These are phyloP conservation scores for Brienomyrus brachyistius DNA, from an alignment of 2,113 vertebrate genomes.

Conservation along the genomic window DNA sequence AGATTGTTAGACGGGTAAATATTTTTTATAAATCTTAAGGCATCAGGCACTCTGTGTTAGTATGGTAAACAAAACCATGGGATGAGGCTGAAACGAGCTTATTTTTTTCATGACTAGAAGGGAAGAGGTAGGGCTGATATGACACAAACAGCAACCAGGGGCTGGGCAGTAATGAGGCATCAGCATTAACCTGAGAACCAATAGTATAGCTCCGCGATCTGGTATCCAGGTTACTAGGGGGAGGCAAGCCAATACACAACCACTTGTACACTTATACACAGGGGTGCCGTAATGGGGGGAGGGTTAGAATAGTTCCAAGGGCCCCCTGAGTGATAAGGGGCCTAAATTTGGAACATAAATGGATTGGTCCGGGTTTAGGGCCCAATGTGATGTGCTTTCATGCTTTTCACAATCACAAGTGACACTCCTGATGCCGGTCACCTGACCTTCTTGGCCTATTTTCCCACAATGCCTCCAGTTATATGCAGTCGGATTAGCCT, in stretches of 20 bases:
- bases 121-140: not conserved
- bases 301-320: not conserved
- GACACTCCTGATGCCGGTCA: not conserved
- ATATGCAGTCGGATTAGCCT: not conserved
- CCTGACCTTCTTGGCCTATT: not conserved
- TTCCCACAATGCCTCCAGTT: not conserved
- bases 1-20: not conserved
- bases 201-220: not conserved
- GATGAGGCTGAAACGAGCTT: not conserved
- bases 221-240: not conserved
- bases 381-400: not conserved
- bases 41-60: not conserved
- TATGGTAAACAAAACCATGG: not conserved
- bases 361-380: not conserved
- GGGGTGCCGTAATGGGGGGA: not conserved
- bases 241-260: not conserved
- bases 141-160: not conserved
- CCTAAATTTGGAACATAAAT: not conserved
- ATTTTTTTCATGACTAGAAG: not conserved
- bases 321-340: not conserved
- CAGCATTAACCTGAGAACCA: not conserved
- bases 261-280: not conserved
- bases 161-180: not conserved
- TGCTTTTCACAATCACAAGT: not conserved
- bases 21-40: not conserved